A percentile compares a stretch with the other conserved stretches of the same genome.
phyloP scores from a whole-genome alignment of 2,797 vertebrate genomes.

The Steatocranus sp. region DNA sequence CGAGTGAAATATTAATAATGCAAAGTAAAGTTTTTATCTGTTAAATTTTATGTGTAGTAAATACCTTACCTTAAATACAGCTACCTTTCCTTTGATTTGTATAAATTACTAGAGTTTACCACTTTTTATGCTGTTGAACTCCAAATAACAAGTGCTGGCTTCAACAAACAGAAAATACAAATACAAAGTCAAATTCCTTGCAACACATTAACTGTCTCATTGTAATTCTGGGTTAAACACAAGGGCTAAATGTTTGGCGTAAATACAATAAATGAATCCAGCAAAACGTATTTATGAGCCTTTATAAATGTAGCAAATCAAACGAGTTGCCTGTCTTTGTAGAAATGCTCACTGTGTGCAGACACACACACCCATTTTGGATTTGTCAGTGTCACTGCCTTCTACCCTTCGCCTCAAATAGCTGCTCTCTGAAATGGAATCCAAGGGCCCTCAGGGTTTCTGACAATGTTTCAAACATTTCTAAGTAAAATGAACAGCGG shows the following conservation, averaged over 20 bases:
- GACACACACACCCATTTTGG: conserved; percentile 25
- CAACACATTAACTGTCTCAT: background rate
- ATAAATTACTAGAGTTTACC: background rate
- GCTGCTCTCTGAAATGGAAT: conserved; percentile 55
- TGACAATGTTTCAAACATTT: conserved; percentile 35
- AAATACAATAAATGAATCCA: background rate
- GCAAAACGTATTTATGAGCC: background rate
- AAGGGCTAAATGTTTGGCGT: background rate
- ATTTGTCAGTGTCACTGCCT: conserved; percentile 40
- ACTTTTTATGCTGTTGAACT: background rate
- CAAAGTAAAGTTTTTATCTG: background rate
- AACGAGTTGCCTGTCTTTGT: background rate
- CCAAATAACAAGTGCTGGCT: background rate
- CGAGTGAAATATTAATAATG: background rate
- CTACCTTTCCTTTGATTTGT: background rate
- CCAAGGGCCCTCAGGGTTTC: conserved; percentile 31
- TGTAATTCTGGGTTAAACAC: background rate
- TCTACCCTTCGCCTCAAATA: conserved; percentile 41
- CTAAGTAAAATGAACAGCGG: conserved; percentile 31
- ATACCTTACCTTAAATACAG: background rate
- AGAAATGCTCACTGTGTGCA: background rate
- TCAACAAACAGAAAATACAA: background rate
- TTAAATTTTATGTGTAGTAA: background rate
- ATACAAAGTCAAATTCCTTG: background rate
- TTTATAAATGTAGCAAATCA: background rate